Evolutionary conservation across 2,888 invertebrate species (phyloP).

Genomic region (Melitaea athalia): DNA sequence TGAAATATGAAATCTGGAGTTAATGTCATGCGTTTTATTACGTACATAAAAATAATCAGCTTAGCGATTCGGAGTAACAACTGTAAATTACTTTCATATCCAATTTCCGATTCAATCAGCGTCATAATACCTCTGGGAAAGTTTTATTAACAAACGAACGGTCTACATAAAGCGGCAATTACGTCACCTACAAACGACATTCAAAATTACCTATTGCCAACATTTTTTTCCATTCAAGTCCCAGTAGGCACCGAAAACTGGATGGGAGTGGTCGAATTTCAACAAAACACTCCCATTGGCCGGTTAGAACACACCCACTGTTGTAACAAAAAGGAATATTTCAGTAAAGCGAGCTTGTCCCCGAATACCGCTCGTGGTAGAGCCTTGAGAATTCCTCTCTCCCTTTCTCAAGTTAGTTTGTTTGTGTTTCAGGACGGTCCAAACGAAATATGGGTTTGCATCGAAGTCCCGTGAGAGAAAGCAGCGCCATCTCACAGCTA

Average conservation of each 20-base stretch:
- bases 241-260: constrained; percentile 79
- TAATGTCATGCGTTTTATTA: neutral
- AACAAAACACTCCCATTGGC: constrained; percentile 70
- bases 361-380: constrained; percentile 54
- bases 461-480: constrained; percentile 58
- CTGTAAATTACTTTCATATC: constrained; percentile 40
- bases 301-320: constrained; percentile 65
- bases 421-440: constrained; percentile 74
- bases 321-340: constrained; percentile 68
- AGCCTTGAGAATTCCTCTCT: constrained; percentile 79
- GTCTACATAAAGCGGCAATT: constrained; percentile 71
- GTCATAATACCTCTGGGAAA: constrained; percentile 44
- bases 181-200: constrained; percentile 71
- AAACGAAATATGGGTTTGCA: constrained; percentile 66
- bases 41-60: neutral
- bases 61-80: neutral
- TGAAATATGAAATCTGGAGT: too few species aligned
- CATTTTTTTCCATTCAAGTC: constrained; percentile 73
- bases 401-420: constrained; percentile 69
- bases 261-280: constrained; percentile 68
- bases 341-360: constrained; percentile 53
- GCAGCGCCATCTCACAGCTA: constrained; percentile 60
- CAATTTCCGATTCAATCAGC: constrained; percentile 53
- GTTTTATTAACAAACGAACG: constrained; percentile 48
- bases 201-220: constrained; percentile 78